Evolutionary conservation across 1,140 invertebrate species (phyloP).

Genomic region (Leptinotarsa defecta): DNA sequence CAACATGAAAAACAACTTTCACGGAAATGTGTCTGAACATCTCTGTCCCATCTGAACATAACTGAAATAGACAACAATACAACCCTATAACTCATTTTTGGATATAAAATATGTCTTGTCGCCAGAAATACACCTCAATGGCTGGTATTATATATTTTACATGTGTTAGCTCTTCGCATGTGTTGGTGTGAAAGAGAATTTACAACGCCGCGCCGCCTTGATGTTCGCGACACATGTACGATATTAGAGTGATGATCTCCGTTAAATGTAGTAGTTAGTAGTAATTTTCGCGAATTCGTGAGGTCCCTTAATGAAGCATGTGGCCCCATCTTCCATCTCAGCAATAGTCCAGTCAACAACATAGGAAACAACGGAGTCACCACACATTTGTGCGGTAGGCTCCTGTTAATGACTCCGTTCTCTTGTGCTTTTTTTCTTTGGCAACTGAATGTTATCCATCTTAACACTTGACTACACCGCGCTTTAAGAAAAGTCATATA

Average conservation of each 20-base stretch:
- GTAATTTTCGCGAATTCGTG: slow-evolving; percentile 20
- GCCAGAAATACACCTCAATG: slow-evolving; percentile 40
- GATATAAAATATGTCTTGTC: slow-evolving; percentile 16
- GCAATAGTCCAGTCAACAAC: not conserved
- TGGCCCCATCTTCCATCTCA: not conserved
- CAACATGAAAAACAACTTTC: not conserved
- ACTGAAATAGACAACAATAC: slow-evolving; percentile 18
- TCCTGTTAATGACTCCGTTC: too few relatives aligned
- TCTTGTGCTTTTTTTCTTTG: too few relatives aligned
- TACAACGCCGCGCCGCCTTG: slow-evolving; percentile 32
- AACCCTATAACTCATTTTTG: slow-evolving; percentile 24
- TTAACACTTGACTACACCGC: too few relatives aligned
- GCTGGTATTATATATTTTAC: slow-evolving; percentile 28
- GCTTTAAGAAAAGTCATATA: too few relatives aligned
- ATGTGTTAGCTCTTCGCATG: slow-evolving; percentile 34
- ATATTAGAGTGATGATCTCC: slow-evolving; percentile 29
- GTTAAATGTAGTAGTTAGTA: slow-evolving; percentile 9
- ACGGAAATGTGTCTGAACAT: slow-evolving; percentile 5
- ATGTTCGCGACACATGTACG: slow-evolving; percentile 32
- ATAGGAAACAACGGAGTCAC: too few relatives aligned
- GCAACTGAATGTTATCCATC: too few relatives aligned
- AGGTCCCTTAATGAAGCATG: slow-evolving; percentile 5
- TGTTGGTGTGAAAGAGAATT: slow-evolving; percentile 33
- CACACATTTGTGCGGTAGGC: too few relatives aligned
- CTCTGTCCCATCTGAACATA: not conserved